Evolutionary conservation across 2,113 vertebrate species (phyloP).

Genomic region (Vulpes lagopus): DNA sequence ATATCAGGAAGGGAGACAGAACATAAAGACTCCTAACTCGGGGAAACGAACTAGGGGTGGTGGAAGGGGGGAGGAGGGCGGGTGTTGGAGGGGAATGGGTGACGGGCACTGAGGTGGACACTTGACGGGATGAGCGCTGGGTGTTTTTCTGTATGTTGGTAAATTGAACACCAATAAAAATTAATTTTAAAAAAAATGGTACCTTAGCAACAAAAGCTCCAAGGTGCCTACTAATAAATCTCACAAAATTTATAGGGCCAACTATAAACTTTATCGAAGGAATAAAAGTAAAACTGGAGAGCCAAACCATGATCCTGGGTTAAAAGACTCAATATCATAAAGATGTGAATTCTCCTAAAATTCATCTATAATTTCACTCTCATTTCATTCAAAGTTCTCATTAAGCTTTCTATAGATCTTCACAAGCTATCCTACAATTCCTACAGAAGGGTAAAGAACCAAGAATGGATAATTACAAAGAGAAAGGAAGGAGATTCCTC

Average conservation of each 20-base stretch:
- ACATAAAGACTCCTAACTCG: too few species aligned
- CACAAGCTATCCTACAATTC: not conserved
- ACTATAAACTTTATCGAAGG: not conserved
- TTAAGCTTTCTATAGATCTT: not conserved
- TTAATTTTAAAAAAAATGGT: too few species aligned
- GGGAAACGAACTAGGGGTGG: too few species aligned
- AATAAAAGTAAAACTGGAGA: constrained; percentile 35
- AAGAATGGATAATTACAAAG: not conserved
- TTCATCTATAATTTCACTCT: not conserved
- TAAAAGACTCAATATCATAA: not conserved
- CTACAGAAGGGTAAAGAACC: not conserved
- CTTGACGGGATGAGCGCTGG: too few species aligned
- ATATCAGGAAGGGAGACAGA: too few species aligned
- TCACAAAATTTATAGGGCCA: not conserved
- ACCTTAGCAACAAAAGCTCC: constrained; percentile 12
- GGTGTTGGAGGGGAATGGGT: too few species aligned
- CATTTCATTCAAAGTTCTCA: not conserved
- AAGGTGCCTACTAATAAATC: not conserved
- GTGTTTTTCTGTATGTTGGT: too few species aligned
- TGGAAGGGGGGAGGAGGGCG: too few species aligned
- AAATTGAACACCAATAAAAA: too few species aligned
- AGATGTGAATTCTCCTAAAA: not conserved
- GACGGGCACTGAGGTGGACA: too few species aligned
- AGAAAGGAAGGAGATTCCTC: not conserved
- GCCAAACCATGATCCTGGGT: not conserved